Base-by-base conservation (phyloP, 2,113 vertebrate species). In the Probosciger aterrimus region DNA sequence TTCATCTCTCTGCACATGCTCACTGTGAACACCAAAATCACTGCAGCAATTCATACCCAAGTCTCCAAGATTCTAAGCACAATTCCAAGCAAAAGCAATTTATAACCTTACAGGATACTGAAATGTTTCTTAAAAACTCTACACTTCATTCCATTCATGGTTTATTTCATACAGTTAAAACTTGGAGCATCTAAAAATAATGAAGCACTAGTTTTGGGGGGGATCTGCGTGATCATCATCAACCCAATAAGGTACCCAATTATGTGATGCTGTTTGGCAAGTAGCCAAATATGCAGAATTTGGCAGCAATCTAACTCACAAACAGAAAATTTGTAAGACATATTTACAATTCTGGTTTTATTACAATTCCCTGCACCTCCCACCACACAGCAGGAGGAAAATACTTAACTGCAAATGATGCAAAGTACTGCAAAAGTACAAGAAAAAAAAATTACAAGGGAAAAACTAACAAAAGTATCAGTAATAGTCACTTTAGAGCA, bases 281-380 rank as follows among this genome's bases (percentile, higher is more conserved):
- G 53, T 0, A 82, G 60, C 33, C 25, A 43, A 49, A 78, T 31
- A 9, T 70, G 35, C 49, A 55, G 17, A 50, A n/a, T 25, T 43
- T 37, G 50, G 10, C 11, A 55, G n/a, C 60, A 27, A 24, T 57
- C n/a, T 35, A 52, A 67, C 35, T 73, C 44, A 33, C 9, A 50
- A 55, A n/a, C 10, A 13, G 3, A 17, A 47, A 22, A n/a, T 15
- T 41, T 35, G 0, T 50, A 18, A 3, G 7, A 60, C 2, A 9
- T 6, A n/a, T 47, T 50, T 43, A 46, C 8, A 18, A 57, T 17
- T 79, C 31, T 79, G 28, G 15, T 64, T 88, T 82, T 28, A 65
- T 44, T 7, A 8, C 7, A 79, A 39, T 57, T 62, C 67, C 50
- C 41, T 39, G 31, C 57, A n/a, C 20, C 22, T 59, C n/a, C 57